A percentile compares a stretch with the other conserved stretches of the same genome.
Evolutionary conservation across 2,888 invertebrate genomes (phyloP).

Genomic region (Seira musarum): DNA sequence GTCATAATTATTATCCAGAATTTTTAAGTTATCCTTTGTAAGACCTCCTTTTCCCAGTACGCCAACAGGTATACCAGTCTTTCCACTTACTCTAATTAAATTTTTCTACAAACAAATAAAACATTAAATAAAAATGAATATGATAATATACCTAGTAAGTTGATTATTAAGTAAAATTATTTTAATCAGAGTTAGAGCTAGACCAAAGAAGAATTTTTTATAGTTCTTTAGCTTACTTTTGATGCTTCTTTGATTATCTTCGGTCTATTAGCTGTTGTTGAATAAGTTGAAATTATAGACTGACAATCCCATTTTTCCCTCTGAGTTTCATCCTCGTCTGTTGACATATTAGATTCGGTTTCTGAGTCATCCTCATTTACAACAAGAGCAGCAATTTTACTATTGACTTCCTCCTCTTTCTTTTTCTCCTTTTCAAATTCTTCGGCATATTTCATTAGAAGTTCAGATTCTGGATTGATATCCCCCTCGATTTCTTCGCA

Average conservation of each 20-base stretch:
- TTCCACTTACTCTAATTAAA: conserved; percentile 71
- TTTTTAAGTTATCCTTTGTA: conserved; percentile 80
- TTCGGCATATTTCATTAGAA: conserved; percentile 81
- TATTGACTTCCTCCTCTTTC: conserved; percentile 70
- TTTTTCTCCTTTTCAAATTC: conserved; percentile 81
- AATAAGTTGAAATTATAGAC: conserved; percentile 90
- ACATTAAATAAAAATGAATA: no score
- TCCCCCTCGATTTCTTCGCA: conserved; percentile 91
- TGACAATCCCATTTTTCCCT: conserved; percentile 91
- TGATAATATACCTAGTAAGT: no score
- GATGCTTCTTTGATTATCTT: conserved; percentile 83
- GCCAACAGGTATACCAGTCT: conserved; percentile 83
- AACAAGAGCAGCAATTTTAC: conserved; percentile 61
- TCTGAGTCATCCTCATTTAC: conserved; percentile 68
- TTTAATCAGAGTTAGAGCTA: no score
- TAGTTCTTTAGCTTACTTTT: conserved; percentile 77
- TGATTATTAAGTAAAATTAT: neutral
- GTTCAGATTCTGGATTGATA: conserved; percentile 79
- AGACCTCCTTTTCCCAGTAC: conserved; percentile 78
- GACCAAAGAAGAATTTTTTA: no score
- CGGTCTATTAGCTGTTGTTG: conserved; percentile 94
- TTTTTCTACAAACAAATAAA: conserved; percentile 45
- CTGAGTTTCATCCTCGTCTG: conserved; percentile 72
- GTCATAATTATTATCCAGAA: conserved; percentile 72
- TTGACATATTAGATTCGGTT: conserved; percentile 17